phyloP scores from a whole-genome alignment of 2,797 vertebrate genomes.

The Epinephelus coioides region DNA sequence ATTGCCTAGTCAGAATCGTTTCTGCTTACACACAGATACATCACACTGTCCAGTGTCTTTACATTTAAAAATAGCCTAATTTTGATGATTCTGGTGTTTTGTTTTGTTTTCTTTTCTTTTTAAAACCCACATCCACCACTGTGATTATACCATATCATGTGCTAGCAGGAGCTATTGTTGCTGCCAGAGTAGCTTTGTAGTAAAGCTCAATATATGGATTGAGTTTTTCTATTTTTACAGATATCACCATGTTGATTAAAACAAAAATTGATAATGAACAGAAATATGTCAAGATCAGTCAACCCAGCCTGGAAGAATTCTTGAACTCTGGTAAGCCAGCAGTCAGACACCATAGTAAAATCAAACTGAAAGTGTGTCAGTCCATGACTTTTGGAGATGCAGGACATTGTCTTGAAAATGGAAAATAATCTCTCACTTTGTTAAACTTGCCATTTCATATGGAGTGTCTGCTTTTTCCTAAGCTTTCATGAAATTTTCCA shows the following conservation, averaged over 20 bases:
- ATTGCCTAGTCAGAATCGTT: too few species aligned
- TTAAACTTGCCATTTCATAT: not conserved
- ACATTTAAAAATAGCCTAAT: too few species aligned
- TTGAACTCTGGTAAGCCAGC: too few species aligned
- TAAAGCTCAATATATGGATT: too few species aligned
- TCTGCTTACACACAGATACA: too few species aligned
- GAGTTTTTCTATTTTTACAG: slow-evolving; percentile 2
- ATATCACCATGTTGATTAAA: slow-evolving; percentile 9
- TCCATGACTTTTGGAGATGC: not conserved
- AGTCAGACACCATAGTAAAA: not conserved
- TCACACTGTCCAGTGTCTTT: too few species aligned
- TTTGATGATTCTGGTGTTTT: too few species aligned
- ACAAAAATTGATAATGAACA: too few species aligned
- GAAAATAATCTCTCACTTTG: not conserved
- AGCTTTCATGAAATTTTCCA: slow-evolving; percentile 25
- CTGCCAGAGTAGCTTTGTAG: not conserved
- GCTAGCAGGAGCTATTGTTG: too few species aligned
- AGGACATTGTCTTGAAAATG: not conserved
- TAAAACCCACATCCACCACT: not conserved
- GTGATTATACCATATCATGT: not conserved
- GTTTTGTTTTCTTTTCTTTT: not conserved
- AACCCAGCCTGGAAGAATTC: too few species aligned
- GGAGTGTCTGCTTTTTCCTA: not conserved
- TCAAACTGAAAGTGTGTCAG: not conserved
- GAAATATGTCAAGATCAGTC: too few species aligned